Percentiles rank a stretch among this genome's conserved stretches.
These are phyloP conservation scores for Drosophila incognita DNA, from an alignment of 2,888 invertebrate species.

Conservation along the genomic window DNA sequence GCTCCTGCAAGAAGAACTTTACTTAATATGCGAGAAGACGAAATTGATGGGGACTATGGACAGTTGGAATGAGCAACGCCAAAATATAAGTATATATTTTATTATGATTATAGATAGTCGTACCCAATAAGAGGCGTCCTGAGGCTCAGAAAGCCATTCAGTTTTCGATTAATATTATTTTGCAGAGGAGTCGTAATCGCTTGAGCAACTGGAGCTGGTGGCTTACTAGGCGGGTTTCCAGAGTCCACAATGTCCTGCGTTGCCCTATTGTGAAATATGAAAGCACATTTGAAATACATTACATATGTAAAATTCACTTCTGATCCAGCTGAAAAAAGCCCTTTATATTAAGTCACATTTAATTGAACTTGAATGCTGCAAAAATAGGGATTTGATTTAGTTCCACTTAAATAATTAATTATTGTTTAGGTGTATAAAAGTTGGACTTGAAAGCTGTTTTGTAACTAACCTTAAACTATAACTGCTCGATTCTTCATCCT, in stretches of 20 bases:
- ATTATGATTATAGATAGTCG: slow-evolving; percentile 35
- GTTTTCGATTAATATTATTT: slow-evolving; percentile 84
- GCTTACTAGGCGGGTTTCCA: slow-evolving; percentile 72
- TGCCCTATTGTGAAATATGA: slow-evolving; percentile 46
- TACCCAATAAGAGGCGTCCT: slow-evolving; percentile 85
- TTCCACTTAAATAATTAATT: not conserved
- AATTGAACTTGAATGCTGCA: not conserved
- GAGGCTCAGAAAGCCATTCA: slow-evolving; percentile 84
- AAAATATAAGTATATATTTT: not conserved
- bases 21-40: not conserved
- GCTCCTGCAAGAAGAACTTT: slow-evolving; percentile 29
- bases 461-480: slow-evolving; percentile 83
- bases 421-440: not conserved
- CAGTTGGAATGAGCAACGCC: not conserved
- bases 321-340: not conserved
- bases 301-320: not conserved
- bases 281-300: not conserved
- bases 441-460: not conserved
- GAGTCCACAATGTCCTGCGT: slow-evolving; percentile 83
- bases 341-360: not conserved
- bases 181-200: slow-evolving; percentile 78
- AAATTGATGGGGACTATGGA: not conserved
- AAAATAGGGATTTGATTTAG: not conserved
- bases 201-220: slow-evolving; percentile 62
- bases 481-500: slow-evolving; percentile 84